phyloP scores from a whole-genome alignment of 2,888 invertebrate species.

The Palloptera scutellata region DNA sequence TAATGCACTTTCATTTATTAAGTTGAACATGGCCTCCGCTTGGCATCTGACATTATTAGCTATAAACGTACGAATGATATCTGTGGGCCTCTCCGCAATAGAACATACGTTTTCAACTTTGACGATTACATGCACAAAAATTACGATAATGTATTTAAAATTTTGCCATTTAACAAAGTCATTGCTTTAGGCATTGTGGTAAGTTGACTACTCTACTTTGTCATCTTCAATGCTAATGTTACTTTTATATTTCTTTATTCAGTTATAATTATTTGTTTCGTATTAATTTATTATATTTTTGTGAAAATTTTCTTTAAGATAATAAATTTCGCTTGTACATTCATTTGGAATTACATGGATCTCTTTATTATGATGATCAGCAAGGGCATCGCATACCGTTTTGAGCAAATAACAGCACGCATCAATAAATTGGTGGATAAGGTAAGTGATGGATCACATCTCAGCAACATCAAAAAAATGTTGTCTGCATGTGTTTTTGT shows the following conservation, averaged over 20 bases:
- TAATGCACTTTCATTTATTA: background rate
- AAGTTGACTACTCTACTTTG: too few relatives aligned
- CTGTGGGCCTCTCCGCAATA: slow-evolving; percentile 44
- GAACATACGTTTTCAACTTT: slow-evolving; percentile 40
- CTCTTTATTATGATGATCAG: slow-evolving; percentile 76
- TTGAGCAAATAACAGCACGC: slow-evolving; percentile 70
- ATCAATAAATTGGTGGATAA: slow-evolving; percentile 50
- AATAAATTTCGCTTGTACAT: slow-evolving; percentile 64
- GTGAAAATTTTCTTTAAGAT: slow-evolving; percentile 38
- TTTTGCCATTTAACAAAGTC: slow-evolving; percentile 46
- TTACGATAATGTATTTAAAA: slow-evolving; percentile 52
- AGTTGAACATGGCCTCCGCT: slow-evolving; percentile 56
- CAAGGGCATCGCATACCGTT: slow-evolving; percentile 72
- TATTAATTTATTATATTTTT: background rate
- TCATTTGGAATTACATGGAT: slow-evolving; percentile 79
- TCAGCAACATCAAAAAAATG: background rate
- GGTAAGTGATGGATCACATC: slow-evolving; percentile 38
- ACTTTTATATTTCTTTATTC: background rate
- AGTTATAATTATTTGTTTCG: background rate
- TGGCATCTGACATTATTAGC: slow-evolving; percentile 45
- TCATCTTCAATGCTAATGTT: background rate
- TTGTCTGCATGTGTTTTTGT: background rate
- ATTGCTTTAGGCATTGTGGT: slow-evolving; percentile 48
- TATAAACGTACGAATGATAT: slow-evolving; percentile 41
- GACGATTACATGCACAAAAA: slow-evolving; percentile 43